Base-by-base conservation (phyloP, 2,113 vertebrate species). In the Ophiodon elongatus region DNA sequence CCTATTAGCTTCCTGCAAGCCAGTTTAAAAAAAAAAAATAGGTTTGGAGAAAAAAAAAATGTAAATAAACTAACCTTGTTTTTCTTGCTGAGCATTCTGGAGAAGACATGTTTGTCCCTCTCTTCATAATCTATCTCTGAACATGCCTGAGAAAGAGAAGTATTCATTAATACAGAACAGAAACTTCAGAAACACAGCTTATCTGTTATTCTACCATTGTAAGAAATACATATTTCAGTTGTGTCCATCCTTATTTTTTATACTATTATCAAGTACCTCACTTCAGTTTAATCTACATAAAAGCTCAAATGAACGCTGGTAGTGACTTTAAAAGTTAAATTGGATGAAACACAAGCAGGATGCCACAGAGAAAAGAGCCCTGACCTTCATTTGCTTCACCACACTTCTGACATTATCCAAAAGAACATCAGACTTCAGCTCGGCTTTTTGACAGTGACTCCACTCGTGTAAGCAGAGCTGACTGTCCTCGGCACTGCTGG, bases 321-420 rank as follows among this genome's bases (percentile, higher is more conserved):
- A 17, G 41, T 31, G 17, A 52, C 35, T 39, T 43, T 39, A 37
- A 11, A 65, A 15, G 35, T n/a, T 2, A 37, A 23, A 23, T 10
- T 19, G 13, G 2, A 43, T 21, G 6, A n/a, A 21, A 66, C 21
- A 54, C 7, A 23, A 71, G 15, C n/a, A 54, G 2, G 29, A 17
- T 37, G 6, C 14, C n/a, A 27, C 2, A 10, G 29, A 27, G 33
- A 29, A 65, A 50, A 33, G 21, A 17, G 13, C 25, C 4, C 76
- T 13, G 37, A 97, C 97, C 95, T 93, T 29, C 2, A 90, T 8
- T 77, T 94, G 91, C 56, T 83, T 82, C 2, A 83, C 52, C 39
- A 91, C 73, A 50, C 45, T 85, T 82, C 89, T 84, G 76, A 97
- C 94, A 4, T 97, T 96, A 15, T 96, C 94, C 69, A 97, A 75